Base-by-base conservation (phyloP, 92 coral and sea anemone species). In the Phenganax stokvisi region DNA sequence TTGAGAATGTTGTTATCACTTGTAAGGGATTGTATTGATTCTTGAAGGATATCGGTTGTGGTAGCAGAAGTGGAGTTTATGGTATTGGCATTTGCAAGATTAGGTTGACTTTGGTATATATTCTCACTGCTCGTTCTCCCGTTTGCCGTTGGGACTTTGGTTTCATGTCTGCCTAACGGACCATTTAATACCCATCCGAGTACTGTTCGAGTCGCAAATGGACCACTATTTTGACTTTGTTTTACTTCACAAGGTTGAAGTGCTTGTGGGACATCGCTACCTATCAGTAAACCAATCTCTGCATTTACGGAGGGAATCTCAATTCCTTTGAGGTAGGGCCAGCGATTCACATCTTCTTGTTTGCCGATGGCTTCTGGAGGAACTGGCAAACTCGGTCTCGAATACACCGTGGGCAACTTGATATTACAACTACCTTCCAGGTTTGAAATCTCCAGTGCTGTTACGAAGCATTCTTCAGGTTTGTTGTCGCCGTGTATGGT, bases 151-250 rank as follows among this genome's bases (percentile, higher is more conserved):
- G 63, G 69, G 1, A 17, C 28, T 58, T 54, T 20, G 13, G 56
- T 13, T 51, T 81, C 82, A 59, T 55, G 54, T 71, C 85, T 79
- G 69, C 89, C 87, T 13, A 89, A 51, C 31, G 91, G 91, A 54
- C 87, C 85, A 56, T 89, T 89, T 11, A 89, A 13, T 3, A 85
- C 81, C 92, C 88, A 84, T n/a, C 92, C 90, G 57, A 89, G 74
- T 62, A 77, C 81, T 10, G 87, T 87, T 75, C 76, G 81, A 7
- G 81, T 61, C 25, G 89, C 85, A 57, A 85, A 89, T 9, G 85
- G 89, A 13, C 89, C 88, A 29, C 70, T 30, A 13, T 54, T 54
- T 30, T 53, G 72, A 71, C 88, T 52, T 0, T 16, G 0, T 57
- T 53, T 85, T 16, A 86, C 29, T 15, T 87, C 86, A 27, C 58